Conservation (phyloP, 2,113 vertebrate species). For the Genyomyrus donnyi region DNA sequence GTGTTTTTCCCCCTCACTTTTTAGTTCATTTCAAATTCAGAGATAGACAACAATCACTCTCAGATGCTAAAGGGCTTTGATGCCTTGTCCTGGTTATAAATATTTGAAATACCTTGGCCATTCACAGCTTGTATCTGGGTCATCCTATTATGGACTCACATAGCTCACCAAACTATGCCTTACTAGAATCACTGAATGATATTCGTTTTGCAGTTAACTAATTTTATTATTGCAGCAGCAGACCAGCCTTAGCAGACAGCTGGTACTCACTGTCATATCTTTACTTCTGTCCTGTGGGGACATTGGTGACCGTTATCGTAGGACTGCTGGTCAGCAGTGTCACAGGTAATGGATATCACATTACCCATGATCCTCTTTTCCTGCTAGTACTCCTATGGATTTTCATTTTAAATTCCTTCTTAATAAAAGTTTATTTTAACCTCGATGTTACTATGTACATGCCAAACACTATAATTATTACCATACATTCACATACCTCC, state of each 20-base stretch:
- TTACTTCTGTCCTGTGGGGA: constrained; percentile 57
- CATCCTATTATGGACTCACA: neutral
- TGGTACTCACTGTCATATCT: constrained; percentile 72
- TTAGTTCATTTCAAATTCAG: neutral
- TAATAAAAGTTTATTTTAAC: neutral
- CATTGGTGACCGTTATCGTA: constrained; percentile 43
- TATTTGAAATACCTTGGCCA: neutral
- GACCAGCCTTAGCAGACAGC: constrained; percentile 57
- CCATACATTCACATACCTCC: neutral
- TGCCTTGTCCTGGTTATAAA: neutral
- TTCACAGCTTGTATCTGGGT: neutral
- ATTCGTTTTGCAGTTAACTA: neutral
- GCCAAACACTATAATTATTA: neutral
- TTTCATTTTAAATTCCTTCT: neutral
- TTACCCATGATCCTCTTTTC: neutral
- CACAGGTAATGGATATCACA: constrained; percentile 50
- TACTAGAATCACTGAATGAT: neutral
- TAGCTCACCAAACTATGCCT: neutral
- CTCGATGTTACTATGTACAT: neutral
- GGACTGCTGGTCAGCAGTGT: constrained; percentile 56
- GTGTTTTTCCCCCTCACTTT: neutral
- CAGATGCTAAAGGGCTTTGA: neutral
- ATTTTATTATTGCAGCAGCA: constrained; percentile 36
- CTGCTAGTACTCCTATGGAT: neutral
- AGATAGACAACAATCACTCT: neutral